These are phyloP conservation scores for Bombus confusus DNA, from an alignment of 1,140 invertebrate species.

Conservation along the genomic window DNA sequence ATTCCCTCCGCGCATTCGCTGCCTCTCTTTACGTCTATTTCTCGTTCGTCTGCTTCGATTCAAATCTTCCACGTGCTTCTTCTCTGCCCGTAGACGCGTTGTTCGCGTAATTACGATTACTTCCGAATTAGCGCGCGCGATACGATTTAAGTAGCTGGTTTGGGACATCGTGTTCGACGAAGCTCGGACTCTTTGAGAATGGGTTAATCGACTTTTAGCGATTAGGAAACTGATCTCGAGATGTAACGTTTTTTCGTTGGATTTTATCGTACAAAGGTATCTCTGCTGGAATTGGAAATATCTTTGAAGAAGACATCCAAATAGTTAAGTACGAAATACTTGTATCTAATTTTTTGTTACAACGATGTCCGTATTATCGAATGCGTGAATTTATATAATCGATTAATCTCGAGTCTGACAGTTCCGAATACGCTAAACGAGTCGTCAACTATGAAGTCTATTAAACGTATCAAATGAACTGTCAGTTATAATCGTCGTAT, in stretches of 20 bases:
- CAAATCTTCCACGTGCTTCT: no score
- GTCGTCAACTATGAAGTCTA: neutral
- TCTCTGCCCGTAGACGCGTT: neutral
- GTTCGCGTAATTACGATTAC: neutral
- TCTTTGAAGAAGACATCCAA: no score
- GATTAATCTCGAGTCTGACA: neutral
- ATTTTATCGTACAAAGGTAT: no score
- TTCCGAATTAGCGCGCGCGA: neutral
- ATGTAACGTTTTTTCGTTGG: no score
- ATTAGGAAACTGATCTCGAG: no score
- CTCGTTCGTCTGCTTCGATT: neutral
- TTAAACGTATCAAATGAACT: neutral
- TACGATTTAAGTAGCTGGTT: no score
- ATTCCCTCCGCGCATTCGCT: neutral
- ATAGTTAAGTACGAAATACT: neutral
- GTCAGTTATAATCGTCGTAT: neutral
- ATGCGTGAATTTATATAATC: neutral
- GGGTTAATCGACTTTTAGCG: fast-evolving
- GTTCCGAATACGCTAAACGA: neutral
- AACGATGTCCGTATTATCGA: neutral
- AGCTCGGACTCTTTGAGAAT: no score
- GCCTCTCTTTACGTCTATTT: neutral
- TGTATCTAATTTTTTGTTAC: neutral
- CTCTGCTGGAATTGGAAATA: no score
- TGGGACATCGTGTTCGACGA: no score